Base-by-base conservation (phyloP, 2,113 vertebrate species). In the Phylloscopus trochilus region DNA sequence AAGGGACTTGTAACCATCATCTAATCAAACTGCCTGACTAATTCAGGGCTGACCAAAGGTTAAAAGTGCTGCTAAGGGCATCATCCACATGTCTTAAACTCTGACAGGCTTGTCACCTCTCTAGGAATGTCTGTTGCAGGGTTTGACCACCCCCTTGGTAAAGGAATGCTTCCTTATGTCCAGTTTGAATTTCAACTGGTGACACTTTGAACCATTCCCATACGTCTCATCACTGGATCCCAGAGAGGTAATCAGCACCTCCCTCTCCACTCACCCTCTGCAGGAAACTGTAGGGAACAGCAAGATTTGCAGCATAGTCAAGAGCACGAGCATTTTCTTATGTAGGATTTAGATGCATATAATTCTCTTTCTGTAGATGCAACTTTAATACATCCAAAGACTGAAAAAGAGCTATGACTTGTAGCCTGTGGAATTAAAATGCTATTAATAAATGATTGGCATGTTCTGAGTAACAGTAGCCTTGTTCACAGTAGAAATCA, bases 401-500 rank as follows among this genome's bases (percentile, higher is more conserved):
- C 13, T 51, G 51, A 23, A 94, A 89, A 82, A 94, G 35, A 92
- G 13, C 23, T 67, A 33, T 72, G 27, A 15, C 58, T 84, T 77
- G 24, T 56, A 19, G 19, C 31, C 12, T 80, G 17, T 75, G n/a
- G 55, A 95, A 94, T 69, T 51, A 72, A 69, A 78, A 62, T 88
- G 14, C 2, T 84, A 28, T 23, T 85, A 56, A 76, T 80, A 73
- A 82, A 92, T 92, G 14, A 87, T 22, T 78, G 69, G 21, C 5
- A 10, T 67, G 27, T 92, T 70, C 73, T 79, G 33, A 92, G 37
- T 76, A 74, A 46, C 31, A 70, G 81, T 69, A 70, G 17, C 53
- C 60, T 93, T 95, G 28, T 75, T 53, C 28, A 83, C 56, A 89
- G 20, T 39, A 59, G 30, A 62, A 95, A 83, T 92, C 53, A 90